Evolutionary conservation across 2,113 vertebrate genomes (phyloP).

Genomic region (Mesitornis unicolor): DNA sequence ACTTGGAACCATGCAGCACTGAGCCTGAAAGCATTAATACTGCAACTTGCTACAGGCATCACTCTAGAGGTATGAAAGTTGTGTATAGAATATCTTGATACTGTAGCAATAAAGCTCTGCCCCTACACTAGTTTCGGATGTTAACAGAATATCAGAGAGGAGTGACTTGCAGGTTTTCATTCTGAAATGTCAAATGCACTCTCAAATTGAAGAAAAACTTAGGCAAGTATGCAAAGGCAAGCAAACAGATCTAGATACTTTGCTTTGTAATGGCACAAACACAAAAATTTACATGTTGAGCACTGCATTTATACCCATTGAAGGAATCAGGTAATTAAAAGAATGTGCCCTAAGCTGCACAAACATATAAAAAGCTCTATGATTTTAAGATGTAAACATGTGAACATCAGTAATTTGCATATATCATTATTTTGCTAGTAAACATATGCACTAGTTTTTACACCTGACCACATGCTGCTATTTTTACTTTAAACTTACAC

Average conservation of each 20-base stretch:
- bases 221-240: not conserved
- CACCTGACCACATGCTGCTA: not conserved
- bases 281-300: not conserved
- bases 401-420: not conserved
- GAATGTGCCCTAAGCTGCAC: not conserved
- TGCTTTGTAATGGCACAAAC: not conserved
- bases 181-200: not conserved
- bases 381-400: not conserved
- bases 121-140: not conserved
- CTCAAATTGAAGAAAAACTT: not conserved
- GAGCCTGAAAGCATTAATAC: not conserved
- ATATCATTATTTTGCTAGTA: not conserved
- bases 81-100: not conserved
- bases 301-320: not conserved
- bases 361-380: not conserved
- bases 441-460: not conserved
- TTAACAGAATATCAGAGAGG: not conserved
- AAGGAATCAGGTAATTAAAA: not conserved
- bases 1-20: not conserved
- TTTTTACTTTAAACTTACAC: not conserved
- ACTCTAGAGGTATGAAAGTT: not conserved
- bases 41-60: not conserved
- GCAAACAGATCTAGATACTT: not conserved
- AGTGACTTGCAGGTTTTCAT: not conserved
- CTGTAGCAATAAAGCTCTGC: not conserved